These are phyloP conservation scores for Nephrocerus scutellatus DNA, from an alignment of 2,888 invertebrate genomes.

Conservation along the genomic window DNA sequence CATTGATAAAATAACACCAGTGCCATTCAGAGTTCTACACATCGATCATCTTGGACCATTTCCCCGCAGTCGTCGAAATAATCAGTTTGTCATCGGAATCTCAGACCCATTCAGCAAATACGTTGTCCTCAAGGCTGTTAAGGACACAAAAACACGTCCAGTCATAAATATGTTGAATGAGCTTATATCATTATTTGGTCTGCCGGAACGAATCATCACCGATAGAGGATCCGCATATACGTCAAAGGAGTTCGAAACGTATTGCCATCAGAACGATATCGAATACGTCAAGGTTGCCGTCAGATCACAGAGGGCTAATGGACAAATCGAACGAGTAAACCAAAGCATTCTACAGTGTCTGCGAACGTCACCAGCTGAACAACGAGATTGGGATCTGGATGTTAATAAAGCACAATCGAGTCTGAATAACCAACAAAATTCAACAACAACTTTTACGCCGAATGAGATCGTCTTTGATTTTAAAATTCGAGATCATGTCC, in stretches of 20 bases:
- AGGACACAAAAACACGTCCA: conserved; percentile 7
- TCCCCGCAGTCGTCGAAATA: conserved; percentile 4
- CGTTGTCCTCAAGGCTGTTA: conserved; percentile 15
- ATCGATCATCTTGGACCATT: conserved; percentile 22
- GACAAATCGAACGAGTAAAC: conserved; percentile 18
- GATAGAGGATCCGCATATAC: conserved; percentile 30
- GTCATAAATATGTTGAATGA: conserved; percentile 12
- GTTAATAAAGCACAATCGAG: conserved; percentile 15
- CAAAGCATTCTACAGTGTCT: conserved; percentile 19
- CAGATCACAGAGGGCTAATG: conserved; percentile 20
- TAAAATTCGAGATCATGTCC: too few relatives aligned
- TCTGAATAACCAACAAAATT: conserved; percentile 12
- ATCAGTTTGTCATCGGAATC: conserved; percentile 8
- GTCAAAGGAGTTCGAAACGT: conserved; percentile 23
- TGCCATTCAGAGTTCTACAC: conserved; percentile 21
- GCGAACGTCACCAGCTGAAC: conserved; percentile 14
- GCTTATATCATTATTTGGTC: conserved; percentile 21
- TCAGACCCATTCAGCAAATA: conserved; percentile 16
- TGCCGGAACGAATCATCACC: conserved; percentile 22
- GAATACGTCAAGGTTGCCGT: conserved; percentile 25
- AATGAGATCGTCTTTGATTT: conserved; percentile 19
- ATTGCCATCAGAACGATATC: conserved; percentile 22
- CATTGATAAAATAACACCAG: conserved; percentile 7
- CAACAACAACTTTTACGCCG: conserved; percentile 13
- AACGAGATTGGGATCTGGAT: conserved; percentile 14